phyloP scores from a whole-genome alignment of 1,140 invertebrate species.

The Papilio glaucus region DNA sequence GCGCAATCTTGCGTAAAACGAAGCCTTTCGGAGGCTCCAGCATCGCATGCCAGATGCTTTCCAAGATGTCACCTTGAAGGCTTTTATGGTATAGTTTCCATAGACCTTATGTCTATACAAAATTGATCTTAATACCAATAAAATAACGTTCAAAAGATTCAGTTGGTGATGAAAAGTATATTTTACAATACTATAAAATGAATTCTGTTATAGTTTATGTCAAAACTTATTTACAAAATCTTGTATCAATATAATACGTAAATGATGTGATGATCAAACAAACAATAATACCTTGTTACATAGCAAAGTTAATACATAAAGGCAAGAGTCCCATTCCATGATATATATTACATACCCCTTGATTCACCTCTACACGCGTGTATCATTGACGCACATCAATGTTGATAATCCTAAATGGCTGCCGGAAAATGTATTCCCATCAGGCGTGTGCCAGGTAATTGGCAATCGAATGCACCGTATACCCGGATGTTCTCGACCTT shows the following conservation, averaged over 20 bases:
- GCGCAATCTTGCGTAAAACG: slow-evolving; percentile 4
- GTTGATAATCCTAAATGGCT: slow-evolving; percentile 8
- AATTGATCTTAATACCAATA: neutral
- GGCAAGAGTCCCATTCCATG: no score
- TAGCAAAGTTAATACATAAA: no score
- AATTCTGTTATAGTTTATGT: no score
- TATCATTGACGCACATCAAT: neutral
- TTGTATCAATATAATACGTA: no score
- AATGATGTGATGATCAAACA: no score
- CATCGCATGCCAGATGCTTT: slow-evolving; percentile 8
- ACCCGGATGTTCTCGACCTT: neutral
- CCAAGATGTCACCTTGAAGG: slow-evolving; percentile 3
- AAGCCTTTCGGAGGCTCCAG: slow-evolving; percentile 8
- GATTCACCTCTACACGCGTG: neutral
- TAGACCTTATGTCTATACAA: neutral
- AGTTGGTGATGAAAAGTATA: no score
- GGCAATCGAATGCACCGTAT: neutral
- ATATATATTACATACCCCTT: no score
- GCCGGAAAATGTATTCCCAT: slow-evolving; percentile 7
- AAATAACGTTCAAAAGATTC: neutral
- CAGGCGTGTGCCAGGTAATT: slow-evolving; percentile 5
- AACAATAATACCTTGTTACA: no score
- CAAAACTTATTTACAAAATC: no score
- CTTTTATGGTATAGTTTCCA: neutral
- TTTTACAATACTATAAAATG: no score